phyloP scores from a whole-genome alignment of 2,113 vertebrate species.

The Nothoprocta pentlandii region DNA sequence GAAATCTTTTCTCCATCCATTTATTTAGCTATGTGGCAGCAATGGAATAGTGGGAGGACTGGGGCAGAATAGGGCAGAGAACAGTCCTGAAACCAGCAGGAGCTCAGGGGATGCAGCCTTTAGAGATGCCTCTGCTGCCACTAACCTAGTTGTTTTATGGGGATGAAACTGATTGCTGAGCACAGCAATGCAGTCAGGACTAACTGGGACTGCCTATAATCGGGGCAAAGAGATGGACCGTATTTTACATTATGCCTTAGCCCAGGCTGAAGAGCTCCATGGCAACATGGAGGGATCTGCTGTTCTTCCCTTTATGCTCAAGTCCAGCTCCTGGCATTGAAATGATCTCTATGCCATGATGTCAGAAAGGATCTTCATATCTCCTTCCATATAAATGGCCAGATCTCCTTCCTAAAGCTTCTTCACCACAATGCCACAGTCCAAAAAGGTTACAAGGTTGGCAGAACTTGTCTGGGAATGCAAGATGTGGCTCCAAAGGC shows the following conservation, averaged over 20 bases:
- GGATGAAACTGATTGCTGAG: background rate
- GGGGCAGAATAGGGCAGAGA: background rate
- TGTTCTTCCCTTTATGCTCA: constrained; percentile 41
- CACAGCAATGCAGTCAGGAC: background rate
- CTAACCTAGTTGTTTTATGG: background rate
- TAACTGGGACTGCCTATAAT: background rate
- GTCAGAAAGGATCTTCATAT: constrained; percentile 19
- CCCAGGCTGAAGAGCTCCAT: constrained; percentile 39
- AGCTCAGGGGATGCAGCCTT: background rate
- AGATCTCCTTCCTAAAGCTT: background rate
- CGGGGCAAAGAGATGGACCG: constrained; percentile 12
- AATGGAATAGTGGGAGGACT: background rate
- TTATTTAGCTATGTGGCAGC: background rate
- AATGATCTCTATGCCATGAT: constrained; percentile 11
- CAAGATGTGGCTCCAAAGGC: background rate
- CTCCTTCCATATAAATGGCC: background rate
- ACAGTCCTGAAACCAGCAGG: background rate
- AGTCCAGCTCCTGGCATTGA: constrained; percentile 16
- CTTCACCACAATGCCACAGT: background rate
- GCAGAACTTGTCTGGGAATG: background rate
- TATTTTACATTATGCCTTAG: constrained; percentile 37
- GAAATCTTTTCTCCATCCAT: background rate
- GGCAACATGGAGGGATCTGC: constrained; percentile 48
- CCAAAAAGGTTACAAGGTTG: background rate
- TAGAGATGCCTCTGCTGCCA: background rate